Evolutionary conservation across 2,797 vertebrate genomes (phyloP).

Genomic region (Halcyon badia): DNA sequence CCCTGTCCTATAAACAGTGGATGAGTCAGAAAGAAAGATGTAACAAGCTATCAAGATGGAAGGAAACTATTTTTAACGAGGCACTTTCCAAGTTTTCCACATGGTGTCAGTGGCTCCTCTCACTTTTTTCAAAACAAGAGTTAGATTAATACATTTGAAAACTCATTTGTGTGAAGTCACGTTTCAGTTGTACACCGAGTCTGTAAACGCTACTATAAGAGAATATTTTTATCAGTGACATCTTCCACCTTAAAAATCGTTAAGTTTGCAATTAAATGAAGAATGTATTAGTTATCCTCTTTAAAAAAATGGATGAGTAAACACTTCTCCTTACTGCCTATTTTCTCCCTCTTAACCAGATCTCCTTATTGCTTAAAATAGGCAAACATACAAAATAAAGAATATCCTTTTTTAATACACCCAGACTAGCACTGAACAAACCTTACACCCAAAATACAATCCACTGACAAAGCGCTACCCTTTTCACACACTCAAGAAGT

Average conservation of each 20-base stretch:
- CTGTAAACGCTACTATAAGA: not conserved
- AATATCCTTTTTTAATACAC: not conserved
- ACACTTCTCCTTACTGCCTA: not conserved
- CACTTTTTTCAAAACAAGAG: conserved; percentile 14
- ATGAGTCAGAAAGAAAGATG: not conserved
- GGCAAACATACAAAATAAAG: not conserved
- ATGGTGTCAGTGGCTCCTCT: conserved; percentile 66
- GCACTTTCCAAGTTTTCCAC: conserved; percentile 67
- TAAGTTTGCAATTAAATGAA: not conserved
- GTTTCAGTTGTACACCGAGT: not conserved
- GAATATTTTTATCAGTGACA: not conserved
- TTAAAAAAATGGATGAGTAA: not conserved
- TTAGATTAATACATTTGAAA: not conserved
- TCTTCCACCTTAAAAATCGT: not conserved
- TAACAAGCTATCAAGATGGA: not conserved
- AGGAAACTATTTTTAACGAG: not conserved
- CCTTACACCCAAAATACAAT: conserved; percentile 10
- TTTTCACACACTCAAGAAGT: conserved; percentile 20
- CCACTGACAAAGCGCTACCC: not conserved
- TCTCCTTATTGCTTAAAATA: not conserved
- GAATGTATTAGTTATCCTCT: not conserved
- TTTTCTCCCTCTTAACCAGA: not conserved
- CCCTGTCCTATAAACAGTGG: not conserved
- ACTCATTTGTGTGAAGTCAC: not conserved
- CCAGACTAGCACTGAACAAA: conserved; percentile 7